Evolutionary conservation across 1,140 invertebrate species (phyloP).

Genomic region (Tachypleus tridentatus): DNA sequence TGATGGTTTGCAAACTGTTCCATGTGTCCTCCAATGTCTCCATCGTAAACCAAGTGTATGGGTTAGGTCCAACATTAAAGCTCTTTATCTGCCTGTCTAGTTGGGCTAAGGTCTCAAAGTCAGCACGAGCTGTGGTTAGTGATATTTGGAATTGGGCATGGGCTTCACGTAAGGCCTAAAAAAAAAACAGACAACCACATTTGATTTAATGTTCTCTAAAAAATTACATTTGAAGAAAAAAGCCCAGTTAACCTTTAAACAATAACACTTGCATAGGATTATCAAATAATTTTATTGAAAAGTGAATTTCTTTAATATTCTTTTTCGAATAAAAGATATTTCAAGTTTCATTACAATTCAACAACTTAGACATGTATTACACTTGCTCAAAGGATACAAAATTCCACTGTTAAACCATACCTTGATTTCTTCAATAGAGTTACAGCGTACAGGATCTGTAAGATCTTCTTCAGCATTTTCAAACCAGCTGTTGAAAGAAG

Average conservation of each 20-base stretch:
- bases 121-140: conserved; percentile 85
- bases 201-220: too few relatives aligned
- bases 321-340: too few relatives aligned
- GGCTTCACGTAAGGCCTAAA: conserved; percentile 77
- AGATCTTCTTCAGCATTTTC: conserved; percentile 99
- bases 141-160: conserved; percentile 97
- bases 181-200: background rate
- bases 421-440: conserved; percentile 80
- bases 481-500: conserved; percentile 99
- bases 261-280: too few relatives aligned
- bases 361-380: too few relatives aligned
- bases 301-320: too few relatives aligned
- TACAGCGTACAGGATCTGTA: conserved; percentile 78
- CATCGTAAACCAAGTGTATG: conserved; percentile 99
- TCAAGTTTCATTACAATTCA: too few relatives aligned
- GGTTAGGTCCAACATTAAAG: conserved; percentile 97
- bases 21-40: conserved; percentile 98
- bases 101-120: conserved; percentile 90
- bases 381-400: too few relatives aligned
- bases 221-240: too few relatives aligned
- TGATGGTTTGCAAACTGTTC: conserved; percentile 97
- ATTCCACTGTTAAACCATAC: conserved; percentile 17
- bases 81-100: conserved; percentile 96
- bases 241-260: background rate
- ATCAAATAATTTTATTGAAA: too few relatives aligned